Conservation (phyloP, 1,140 invertebrate genomes). For the Adelges cooleyi region DNA sequence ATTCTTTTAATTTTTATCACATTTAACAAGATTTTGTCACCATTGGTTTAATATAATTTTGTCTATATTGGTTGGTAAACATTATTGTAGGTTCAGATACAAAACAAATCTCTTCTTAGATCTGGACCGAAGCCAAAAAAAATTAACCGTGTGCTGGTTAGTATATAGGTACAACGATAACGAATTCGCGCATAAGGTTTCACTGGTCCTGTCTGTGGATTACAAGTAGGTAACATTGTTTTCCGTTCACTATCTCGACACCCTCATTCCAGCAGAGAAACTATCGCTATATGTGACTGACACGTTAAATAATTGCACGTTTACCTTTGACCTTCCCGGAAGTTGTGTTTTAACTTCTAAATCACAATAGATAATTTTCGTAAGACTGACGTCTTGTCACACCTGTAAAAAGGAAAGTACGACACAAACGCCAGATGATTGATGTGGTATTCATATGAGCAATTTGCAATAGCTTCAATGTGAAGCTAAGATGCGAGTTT, state of each 20-base stretch:
- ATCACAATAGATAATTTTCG: slow-evolving; percentile 15
- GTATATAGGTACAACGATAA: no score
- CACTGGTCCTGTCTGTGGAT: neutral
- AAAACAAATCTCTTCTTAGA: no score
- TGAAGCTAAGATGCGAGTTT: no score
- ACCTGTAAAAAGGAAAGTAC: slow-evolving; percentile 23
- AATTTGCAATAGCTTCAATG: no score
- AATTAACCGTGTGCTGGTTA: no score
- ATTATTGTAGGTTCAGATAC: no score
- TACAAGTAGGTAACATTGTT: neutral
- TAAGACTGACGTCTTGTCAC: slow-evolving; percentile 9
- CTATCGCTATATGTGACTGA: neutral
- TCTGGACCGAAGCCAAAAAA: no score
- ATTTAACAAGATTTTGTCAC: no score
- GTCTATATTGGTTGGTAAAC: no score
- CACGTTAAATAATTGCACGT: slow-evolving; percentile 9
- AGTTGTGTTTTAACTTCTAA: slow-evolving; percentile 5
- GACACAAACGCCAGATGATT: neutral
- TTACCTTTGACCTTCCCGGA: slow-evolving; percentile 20
- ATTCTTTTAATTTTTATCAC: no score
- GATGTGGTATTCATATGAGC: neutral
- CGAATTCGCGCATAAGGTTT: neutral
- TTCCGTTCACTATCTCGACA: neutral
- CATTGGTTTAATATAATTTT: no score
- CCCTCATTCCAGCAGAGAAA: slow-evolving; percentile 10